Base-by-base conservation (phyloP, 2,888 invertebrate species). In the Masnerella sp. region DNA sequence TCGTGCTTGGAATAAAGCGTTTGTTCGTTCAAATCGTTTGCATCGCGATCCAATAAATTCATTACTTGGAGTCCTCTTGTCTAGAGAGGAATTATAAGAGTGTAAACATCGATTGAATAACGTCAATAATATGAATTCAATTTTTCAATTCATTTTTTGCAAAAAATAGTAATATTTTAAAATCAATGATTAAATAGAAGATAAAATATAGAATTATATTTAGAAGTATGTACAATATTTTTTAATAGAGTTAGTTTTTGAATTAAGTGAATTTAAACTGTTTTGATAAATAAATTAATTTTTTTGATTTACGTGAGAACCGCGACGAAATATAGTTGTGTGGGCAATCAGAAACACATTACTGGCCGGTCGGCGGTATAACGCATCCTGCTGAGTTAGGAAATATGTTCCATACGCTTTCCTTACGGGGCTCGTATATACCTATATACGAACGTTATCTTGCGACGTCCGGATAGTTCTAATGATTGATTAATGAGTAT, bases 281-380 rank as follows among this genome's bases (percentile, higher is more conserved):
- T n/a, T n/a, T n/a, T n/a, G n/a, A n/a, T n/a, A n/a, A n/a, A n/a
- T n/a, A n/a, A n/a, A n/a, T n/a, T n/a, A n/a, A n/a, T n/a, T n/a
- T n/a, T n/a, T n/a, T n/a, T n/a, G 64, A 70, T 56, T 70, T 64
- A 51, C 62, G 56, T 67, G 68, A 74, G 69, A 76, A 61, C 62
- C 65, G 18, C 34, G 45, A 18, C 52, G 47, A 56, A 59, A 76
- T 80, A 81, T 79, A 82, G 80, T 80, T 79, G 76, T 74, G 79
- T 73, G 81, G 80, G 83, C 84, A 85, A 85, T 86, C 85, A 85
- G 83, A 86, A 86, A 85, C 82, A 80, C 86, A 86, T 86, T 86
- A 85, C 84, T 81, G 81, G 79, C 79, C 81, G 79, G 80, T 76
- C 82, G 78, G 76, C 54, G 77, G 79, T 82, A 81, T 43, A 54